These are phyloP conservation scores for Phacellophora camtschatica DNA, from an alignment of 30 jellyfish, hydroid and myxozoan genomes.

Conservation along the genomic window DNA sequence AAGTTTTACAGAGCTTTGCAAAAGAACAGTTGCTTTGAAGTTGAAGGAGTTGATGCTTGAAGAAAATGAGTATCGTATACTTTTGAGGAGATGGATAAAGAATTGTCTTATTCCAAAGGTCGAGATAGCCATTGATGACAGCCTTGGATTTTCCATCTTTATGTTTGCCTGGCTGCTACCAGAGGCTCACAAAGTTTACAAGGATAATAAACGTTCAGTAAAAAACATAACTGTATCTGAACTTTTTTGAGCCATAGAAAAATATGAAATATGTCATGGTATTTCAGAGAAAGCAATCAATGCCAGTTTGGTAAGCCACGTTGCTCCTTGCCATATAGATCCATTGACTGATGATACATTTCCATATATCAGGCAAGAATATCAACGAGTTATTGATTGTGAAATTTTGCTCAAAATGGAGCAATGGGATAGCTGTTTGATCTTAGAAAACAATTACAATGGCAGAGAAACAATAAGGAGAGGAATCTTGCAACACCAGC, in stretches of 20 bases:
- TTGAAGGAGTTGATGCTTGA: conserved; percentile 7
- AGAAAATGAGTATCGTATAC: no score
- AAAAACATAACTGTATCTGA: conserved; percentile 14
- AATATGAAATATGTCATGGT: conserved; percentile 10
- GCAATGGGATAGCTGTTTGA: background rate
- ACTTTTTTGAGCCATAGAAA: background rate
- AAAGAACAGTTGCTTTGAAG: background rate
- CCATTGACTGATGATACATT: no score
- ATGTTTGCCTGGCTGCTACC: conserved; percentile 28
- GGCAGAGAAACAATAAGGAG: background rate
- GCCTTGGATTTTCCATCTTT: conserved; percentile 10
- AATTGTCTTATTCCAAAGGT: no score
- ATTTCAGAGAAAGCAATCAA: conserved; percentile 3
- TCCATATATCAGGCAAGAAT: no score
- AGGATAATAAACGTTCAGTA: conserved; percentile 14
- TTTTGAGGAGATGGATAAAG: no score
- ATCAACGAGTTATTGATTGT: no score
- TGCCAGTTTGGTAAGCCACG: conserved; percentile 11
- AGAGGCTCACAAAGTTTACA: background rate
- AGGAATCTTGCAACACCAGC: conserved; percentile 36
- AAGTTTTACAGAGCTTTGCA: conserved; percentile 14
- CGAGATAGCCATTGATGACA: no score
- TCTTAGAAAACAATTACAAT: background rate
- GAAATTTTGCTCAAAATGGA: background rate
- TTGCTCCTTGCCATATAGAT: no score